phyloP scores from a whole-genome alignment of 1,140 invertebrate genomes.

The Nasonia vitripennis region DNA sequence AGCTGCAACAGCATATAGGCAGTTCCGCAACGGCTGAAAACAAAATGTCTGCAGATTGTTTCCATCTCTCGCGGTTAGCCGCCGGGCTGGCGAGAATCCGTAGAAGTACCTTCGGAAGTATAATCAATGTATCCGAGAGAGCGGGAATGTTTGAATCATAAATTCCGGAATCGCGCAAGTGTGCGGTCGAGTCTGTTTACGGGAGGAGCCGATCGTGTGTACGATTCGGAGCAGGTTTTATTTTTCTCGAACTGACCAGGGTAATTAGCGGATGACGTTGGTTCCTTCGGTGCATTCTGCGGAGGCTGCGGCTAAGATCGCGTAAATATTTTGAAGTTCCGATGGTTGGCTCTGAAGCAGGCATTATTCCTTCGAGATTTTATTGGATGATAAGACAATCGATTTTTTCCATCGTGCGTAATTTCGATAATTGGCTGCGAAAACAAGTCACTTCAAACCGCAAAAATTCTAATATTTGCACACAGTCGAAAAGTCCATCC shows the following conservation, averaged over 20 bases:
- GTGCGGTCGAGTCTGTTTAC: not conserved
- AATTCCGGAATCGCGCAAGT: conserved; percentile 27
- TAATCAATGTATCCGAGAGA: conserved; percentile 13
- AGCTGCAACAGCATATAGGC: not conserved
- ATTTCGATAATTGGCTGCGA: not conserved
- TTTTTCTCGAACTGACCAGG: too few species aligned
- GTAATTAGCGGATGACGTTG: too few species aligned
- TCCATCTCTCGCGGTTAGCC: conserved; percentile 12
- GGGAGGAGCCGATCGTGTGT: not conserved
- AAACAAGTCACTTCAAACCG: not conserved
- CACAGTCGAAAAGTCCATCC: not conserved
- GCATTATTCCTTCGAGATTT: too few species aligned
- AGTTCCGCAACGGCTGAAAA: not conserved
- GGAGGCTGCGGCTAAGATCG: too few species aligned
- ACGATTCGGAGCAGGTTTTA: not conserved
- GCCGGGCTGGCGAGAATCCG: not conserved
- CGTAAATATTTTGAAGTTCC: not conserved
- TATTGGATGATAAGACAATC: too few species aligned
- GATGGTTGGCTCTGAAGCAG: too few species aligned
- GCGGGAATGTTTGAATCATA: conserved; percentile 20
- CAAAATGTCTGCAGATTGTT: conserved; percentile 39
- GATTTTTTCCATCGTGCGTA: too few species aligned
- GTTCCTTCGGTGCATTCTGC: too few species aligned
- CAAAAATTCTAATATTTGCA: conserved; percentile 11
- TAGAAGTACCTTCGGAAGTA: conserved; percentile 14